Evolutionary conservation across 2,888 invertebrate genomes (phyloP).

Genomic region (Yponomeuta evonymella): DNA sequence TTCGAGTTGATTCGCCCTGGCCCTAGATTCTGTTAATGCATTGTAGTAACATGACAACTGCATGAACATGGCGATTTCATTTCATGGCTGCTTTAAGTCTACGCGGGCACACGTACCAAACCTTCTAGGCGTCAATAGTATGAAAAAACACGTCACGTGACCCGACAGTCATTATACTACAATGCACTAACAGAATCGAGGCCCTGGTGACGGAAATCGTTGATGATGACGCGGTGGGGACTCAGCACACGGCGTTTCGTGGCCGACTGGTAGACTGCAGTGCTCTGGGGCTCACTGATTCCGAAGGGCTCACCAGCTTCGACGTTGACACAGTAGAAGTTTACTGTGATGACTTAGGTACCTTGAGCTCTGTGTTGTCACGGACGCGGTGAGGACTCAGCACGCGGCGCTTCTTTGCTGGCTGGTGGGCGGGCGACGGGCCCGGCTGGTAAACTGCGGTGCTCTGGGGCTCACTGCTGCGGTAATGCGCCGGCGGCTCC

Average conservation of each 20-base stretch:
- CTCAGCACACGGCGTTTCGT: conserved; percentile 63
- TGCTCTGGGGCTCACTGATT: conserved; percentile 54
- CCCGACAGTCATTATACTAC: too few species aligned
- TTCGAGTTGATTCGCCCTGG: too few species aligned
- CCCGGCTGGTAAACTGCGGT: conserved; percentile 52
- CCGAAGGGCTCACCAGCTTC: too few species aligned
- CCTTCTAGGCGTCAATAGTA: too few species aligned
- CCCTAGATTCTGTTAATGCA: too few species aligned
- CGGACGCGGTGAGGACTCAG: conserved; percentile 47
- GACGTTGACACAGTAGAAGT: conserved; percentile 24
- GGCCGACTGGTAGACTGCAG: conserved; percentile 55
- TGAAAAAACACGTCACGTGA: too few species aligned
- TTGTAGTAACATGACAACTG: too few species aligned
- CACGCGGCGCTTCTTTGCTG: conserved; percentile 61
- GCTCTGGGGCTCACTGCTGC: conserved; percentile 62
- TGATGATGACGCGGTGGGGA: conserved; percentile 30
- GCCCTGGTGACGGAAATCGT: too few species aligned
- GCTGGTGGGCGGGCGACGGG: conserved; percentile 59
- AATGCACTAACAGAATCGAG: too few species aligned
- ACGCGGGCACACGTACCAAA: too few species aligned
- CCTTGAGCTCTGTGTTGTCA: conserved; percentile 10
- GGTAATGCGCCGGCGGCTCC: conserved; percentile 67
- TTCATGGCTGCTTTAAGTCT: too few species aligned
- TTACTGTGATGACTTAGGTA: not conserved
- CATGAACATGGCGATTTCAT: too few species aligned